Base-by-base conservation (phyloP, 2,113 vertebrate species). In the Ceyx cyanopectus region DNA sequence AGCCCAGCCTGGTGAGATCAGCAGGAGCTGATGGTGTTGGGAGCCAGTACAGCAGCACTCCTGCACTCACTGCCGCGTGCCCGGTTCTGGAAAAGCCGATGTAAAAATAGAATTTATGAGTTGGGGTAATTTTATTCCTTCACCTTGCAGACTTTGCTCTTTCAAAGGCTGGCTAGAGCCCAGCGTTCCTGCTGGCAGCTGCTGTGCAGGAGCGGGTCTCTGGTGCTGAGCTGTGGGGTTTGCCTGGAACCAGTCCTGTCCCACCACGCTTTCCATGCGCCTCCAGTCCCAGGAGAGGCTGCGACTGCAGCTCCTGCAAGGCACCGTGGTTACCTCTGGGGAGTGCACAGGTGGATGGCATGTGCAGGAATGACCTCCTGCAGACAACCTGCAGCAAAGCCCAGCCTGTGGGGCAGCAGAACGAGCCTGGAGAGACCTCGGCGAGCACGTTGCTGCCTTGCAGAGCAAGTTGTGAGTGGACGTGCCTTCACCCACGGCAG, bases 291-390 rank as follows among this genome's bases (percentile, higher is more conserved):
- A 24, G 70, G 30, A 51, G 26, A 43, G 30, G 53, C 76, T 48
- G 34, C 13, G 45, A 54, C 66, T 41, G 40, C 27, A 9, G 3
- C 29, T 41, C 12, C 73, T 53, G 40, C 1, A 0, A 4, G 9
- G 76, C 53, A 57, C 2, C 37, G 40, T 16, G 16, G 0, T 37
- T 48, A 26, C 24, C 13, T 34, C 26, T 3, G 34, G 43, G 58
- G 13, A 22, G 50, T 11, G 26, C 0, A 2, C 12, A 11, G 41
- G 43, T 23, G 23, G 32, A 13, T 1, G 6, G 32, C 6, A 3
- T 2, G 5, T 29, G 30, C 22, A 4, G 37, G 7, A 34, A 27
- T 37, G 11, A 53, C 41, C 69, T 14, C 26, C 57, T 45, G 66
- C 37, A 14, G n/a, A 26, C 22, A 3, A 41, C 32, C 43, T 34